Evolutionary conservation across 2,888 invertebrate species (phyloP), one percentile per base, ranked within the genome.

Genomic region (Ectemnius continuus): DNA sequence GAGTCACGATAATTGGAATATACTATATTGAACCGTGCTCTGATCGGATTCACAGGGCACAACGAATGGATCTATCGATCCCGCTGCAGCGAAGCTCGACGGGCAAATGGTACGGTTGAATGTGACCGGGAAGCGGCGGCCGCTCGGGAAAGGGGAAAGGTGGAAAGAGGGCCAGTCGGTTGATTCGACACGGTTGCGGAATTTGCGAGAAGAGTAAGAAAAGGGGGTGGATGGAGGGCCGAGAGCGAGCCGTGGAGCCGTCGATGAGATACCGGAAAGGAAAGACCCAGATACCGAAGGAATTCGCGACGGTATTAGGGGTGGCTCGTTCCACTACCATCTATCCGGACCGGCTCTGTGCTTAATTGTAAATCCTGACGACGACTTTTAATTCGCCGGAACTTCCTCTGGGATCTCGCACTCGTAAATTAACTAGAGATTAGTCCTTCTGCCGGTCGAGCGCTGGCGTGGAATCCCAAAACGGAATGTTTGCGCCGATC

Each of bases 1-100:
- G 58, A 65, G 61, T 65, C 56, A 46, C 78, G 80, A 82, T 85
- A 85, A 85, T 85, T 85, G 83, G 82, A 85, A 82, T 82, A 84
- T 36, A 36, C 36, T 36, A 36, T 81, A 79, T 75, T 68, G 78
- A 73, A 75, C 67, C 64, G 75, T 66, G 52, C 73, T 66, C 47
- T 36, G 18, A 62, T 67, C 62, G 61, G 36, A 46, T 70, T 36
- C 46, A 45, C 56, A 46, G 47, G 58, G 65, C 56, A 58, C 61
- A 66, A 63, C 63, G 45, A 46, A 57, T 74, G 76, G 78, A 81
- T 79, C 79, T 80, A 84, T 84, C 85, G 85, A 81, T 80, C 76
- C 70, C 72, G 71, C 57, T 79, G 74, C 75, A 63, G 61, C 56
- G 67, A 6, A 36, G 8, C 36, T 14, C 16, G 16, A 11, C 52